Conservation (phyloP, 2,888 invertebrate species). For the Nebria salina region DNA sequence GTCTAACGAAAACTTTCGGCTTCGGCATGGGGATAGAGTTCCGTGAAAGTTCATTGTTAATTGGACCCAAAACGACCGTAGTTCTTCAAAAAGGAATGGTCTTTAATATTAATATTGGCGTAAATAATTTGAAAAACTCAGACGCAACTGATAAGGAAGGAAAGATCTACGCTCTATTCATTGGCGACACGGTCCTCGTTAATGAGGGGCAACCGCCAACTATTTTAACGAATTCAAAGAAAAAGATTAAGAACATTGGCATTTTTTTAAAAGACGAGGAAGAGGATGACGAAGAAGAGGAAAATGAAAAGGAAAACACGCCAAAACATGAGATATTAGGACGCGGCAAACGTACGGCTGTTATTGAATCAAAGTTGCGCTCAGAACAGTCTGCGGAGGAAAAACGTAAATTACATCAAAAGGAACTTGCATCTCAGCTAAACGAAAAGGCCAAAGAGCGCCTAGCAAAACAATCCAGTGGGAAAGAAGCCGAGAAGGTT, state of each 20-base stretch:
- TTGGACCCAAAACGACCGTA: conserved; percentile 88
- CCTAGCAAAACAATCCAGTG: conserved; percentile 85
- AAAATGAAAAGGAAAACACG: conserved; percentile 76
- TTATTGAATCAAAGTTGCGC: conserved; percentile 91
- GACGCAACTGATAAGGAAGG: conserved; percentile 86
- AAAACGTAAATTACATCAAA: conserved; percentile 96
- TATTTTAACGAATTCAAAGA: conserved; percentile 90
- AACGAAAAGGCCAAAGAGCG: conserved; percentile 95
- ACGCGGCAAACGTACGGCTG: conserved; percentile 84
- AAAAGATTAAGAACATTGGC: conserved; percentile 94
- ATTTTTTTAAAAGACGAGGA: conserved; percentile 94
- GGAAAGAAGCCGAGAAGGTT: conserved; percentile 87
- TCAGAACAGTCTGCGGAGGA: conserved; percentile 97
- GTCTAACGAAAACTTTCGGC: conserved; percentile 94
- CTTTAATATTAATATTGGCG: conserved; percentile 94
- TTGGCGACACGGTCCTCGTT: conserved; percentile 97
- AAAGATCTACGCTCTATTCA: conserved; percentile 91
- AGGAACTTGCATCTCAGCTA: conserved; percentile 87
- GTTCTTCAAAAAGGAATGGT: conserved; percentile 92
- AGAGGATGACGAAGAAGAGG: conserved; percentile 83
- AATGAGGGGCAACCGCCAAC: conserved; percentile 86
- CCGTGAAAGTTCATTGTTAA: conserved; percentile 90
- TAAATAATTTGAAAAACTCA: conserved; percentile 84
- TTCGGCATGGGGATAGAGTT: conserved; percentile 99
- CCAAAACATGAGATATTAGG: conserved; percentile 75